Base-by-base conservation (phyloP, 2,888 invertebrate genomes). In the Lordiphosa andalusiaca region DNA sequence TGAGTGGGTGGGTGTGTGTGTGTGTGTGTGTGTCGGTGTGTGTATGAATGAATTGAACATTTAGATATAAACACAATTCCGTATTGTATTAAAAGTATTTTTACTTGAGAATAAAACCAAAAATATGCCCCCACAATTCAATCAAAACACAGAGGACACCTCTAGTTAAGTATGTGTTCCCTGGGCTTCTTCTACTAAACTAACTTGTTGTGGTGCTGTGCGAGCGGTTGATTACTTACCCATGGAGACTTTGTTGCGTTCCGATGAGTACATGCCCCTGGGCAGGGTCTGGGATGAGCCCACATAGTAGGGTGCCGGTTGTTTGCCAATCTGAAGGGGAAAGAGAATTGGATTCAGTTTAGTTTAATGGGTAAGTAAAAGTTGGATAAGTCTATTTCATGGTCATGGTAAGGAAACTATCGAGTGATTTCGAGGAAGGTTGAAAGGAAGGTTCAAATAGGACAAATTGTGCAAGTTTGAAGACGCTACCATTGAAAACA, bases 181-280 rank as follows among this genome's bases (percentile, higher is more conserved):
- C 7, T 25, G 7, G 7, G 6, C 25, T 25, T 25, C 2, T 6
- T 7, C 6, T 25, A n/a, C n/a, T n/a, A n/a, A 25, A 25, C 6
- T 7, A 3, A 7, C 7, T 7, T 25, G 19, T 19, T 3, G 19
- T 25, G 7, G 7, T 7, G 2, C 6, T 2, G 6, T 3, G 3
- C 7, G 25, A 7, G 25, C 44, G 21, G n/a, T n/a, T 38, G 40
- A n/a, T 23, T 68, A 73, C 89, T 84, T 78, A 90, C 90, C 90
- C 70, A 90, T 88, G 41, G 89, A 63, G 39, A 87, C 86, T 72
- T 90, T 90, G 59, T 85, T 89, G 35, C 89, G 88, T 70, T 90
- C 90, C 1, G 89, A 88, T 2, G 88, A 88, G 62, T 89, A 90
- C 77, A 92, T 94, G 67, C 91, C 89, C 38, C 90, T 87, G 6